phyloP scores from a whole-genome alignment of 1,140 invertebrate species.

The Orchestia grillus region DNA sequence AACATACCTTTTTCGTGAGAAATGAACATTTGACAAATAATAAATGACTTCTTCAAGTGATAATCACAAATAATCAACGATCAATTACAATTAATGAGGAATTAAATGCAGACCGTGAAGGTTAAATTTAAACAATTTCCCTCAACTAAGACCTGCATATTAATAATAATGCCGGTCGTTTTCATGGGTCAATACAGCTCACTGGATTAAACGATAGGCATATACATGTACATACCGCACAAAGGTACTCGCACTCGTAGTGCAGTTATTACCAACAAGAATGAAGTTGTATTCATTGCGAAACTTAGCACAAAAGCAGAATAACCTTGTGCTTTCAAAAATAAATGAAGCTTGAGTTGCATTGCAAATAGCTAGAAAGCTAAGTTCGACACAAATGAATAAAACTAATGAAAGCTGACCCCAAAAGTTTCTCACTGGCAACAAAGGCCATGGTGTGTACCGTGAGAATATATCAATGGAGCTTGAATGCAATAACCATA shows the following conservation, averaged over 20 bases:
- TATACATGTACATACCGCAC: too few relatives aligned
- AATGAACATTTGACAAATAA: not conserved
- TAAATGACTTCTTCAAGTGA: not conserved
- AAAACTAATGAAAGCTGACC: not conserved
- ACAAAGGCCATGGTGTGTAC: not conserved
- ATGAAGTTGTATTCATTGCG: not conserved
- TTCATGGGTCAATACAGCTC: not conserved
- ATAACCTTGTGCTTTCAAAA: not conserved
- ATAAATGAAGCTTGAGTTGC: not conserved
- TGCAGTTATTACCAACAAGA: not conserved
- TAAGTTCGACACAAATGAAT: not conserved
- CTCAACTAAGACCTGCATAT: too few relatives aligned
- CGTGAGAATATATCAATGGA: not conserved
- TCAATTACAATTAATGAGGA: not conserved
- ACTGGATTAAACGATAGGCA: too few relatives aligned
- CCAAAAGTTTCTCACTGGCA: not conserved
- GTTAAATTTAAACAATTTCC: not conserved
- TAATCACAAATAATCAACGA: not conserved
- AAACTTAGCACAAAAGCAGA: not conserved
- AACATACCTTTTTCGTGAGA: not conserved
- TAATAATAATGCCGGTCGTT: too few relatives aligned
- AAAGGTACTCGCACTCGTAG: not conserved
- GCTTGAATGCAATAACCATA: not conserved
- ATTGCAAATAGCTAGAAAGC: not conserved
- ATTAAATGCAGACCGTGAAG: not conserved